Base-by-base conservation (phyloP, 2,797 vertebrate genomes). In the Syngnathus acus region DNA sequence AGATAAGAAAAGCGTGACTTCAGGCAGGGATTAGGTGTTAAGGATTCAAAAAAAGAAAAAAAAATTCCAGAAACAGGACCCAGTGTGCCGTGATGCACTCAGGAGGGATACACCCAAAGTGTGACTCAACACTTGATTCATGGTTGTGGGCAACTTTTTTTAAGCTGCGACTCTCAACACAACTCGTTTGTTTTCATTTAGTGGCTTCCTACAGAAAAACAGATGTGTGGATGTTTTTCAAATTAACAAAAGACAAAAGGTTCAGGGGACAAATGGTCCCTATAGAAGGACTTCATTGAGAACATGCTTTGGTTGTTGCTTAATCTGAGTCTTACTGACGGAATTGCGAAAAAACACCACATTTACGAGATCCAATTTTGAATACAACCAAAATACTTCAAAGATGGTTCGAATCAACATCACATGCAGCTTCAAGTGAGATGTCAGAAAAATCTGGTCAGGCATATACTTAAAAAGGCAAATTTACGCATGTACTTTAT, bases 161-260 rank as follows among this genome's bases (percentile, higher is more conserved):
- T 0, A 26, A 58, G 58, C 72, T 76, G 78, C 82, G 80, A 79
- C 70, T 68, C 40, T 54, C 40, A 65, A 68, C 78, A 74, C 68
- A 73, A 70, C 26, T 65, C 0, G 57, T 67, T 78, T 64, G 51
- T 68, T 66, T 69, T 66, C 11, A 47, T n/a, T 70, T 68, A 50
- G 58, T 26, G 64, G 64, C 45, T 65, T 68, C 13, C 40, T 11
- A 43, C 21, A 21, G 4, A 43, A n/a, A 45, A 62, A 26, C 40
- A 62, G 60, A 43, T 21, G n/a, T 14, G 26, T 40, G 39, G 50
- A 65, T 78, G 65, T 78, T 76, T 78, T 4, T 16, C 13, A 57
- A 17, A 16, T 57, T 32, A 57, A 37, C 54, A 57, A 37, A 37
- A 32, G 14, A 57, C 14, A 57, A 57, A 57, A 57, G 14, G 32